phyloP scores from a whole-genome alignment of 2,113 vertebrate genomes.

The Bubalus kerabau region DNA sequence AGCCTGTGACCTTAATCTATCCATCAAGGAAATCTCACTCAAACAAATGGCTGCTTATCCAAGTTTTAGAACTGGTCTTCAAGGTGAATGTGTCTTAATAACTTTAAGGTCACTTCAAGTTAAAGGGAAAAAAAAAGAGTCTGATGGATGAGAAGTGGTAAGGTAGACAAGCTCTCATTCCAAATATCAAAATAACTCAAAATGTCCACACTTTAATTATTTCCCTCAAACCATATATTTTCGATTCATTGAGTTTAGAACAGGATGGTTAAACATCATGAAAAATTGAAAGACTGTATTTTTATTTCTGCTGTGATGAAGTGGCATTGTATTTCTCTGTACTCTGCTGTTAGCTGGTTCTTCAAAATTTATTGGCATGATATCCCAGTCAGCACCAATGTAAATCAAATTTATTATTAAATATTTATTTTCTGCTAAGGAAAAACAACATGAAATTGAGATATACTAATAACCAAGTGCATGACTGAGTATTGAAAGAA shows the following conservation, averaged over 20 bases:
- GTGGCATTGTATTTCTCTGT: constrained; percentile 52
- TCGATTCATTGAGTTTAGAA: constrained; percentile 61
- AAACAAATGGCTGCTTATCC: constrained; percentile 44
- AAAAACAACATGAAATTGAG: constrained; percentile 23
- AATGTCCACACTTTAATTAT: constrained; percentile 74
- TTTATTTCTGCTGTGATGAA: constrained; percentile 57
- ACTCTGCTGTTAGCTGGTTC: constrained; percentile 30
- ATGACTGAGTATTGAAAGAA: constrained; percentile 22
- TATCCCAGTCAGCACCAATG: constrained; percentile 1
- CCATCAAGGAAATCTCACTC: constrained; percentile 5
- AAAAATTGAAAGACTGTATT: constrained; percentile 73
- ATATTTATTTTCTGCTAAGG: constrained; percentile 58
- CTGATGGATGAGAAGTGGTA: constrained; percentile 66
- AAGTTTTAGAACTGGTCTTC: constrained; percentile 59
- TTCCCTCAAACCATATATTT: constrained; percentile 74
- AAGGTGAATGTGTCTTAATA: constrained; percentile 57
- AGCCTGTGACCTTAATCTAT: background rate
- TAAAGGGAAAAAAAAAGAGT: background rate
- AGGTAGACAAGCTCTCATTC: constrained; percentile 65
- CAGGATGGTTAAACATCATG: constrained; percentile 65
- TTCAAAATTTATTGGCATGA: constrained; percentile 68
- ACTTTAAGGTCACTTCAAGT: constrained; percentile 73
- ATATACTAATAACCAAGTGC: constrained; percentile 26
- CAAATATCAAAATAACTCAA: constrained; percentile 75
- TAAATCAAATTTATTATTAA: constrained; percentile 66